phyloP scores from a whole-genome alignment of 2,888 invertebrate genomes.

The Sarcophaga subvicina region DNA sequence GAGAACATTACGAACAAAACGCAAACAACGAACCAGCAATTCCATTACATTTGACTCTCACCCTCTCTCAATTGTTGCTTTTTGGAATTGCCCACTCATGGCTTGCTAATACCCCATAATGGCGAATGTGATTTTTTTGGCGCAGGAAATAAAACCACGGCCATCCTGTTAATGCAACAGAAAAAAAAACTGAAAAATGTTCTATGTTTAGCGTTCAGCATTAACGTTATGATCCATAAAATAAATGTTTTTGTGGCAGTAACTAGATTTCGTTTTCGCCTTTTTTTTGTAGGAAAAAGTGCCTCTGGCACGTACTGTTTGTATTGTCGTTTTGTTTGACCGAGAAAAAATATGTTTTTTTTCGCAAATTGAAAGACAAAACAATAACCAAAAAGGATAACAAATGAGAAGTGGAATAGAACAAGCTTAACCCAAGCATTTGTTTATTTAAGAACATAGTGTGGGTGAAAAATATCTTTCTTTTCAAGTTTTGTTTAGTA shows the following conservation, averaged over 20 bases:
- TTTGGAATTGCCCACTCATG: neutral
- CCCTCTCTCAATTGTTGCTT: neutral
- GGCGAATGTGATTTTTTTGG: neutral
- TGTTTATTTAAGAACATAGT: neutral
- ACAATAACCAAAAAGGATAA: neutral
- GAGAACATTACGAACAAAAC: too few species aligned
- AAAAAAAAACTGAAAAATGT: too few species aligned
- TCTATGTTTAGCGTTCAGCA: neutral
- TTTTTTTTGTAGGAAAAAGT: neutral
- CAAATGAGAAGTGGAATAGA: neutral
- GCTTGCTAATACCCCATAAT: neutral
- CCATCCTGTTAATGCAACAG: neutral
- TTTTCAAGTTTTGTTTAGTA: too few species aligned
- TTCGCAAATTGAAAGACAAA: neutral
- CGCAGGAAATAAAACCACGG: neutral
- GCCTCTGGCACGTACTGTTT: neutral
- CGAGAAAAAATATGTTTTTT: neutral
- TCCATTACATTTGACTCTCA: neutral
- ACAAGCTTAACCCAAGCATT: neutral
- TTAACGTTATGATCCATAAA: constrained; percentile 17
- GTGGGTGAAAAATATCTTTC: neutral
- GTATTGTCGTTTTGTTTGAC: neutral
- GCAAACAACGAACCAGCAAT: neutral
- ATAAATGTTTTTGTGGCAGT: neutral
- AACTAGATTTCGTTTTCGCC: neutral